Evolutionary conservation across 2,888 invertebrate genomes (phyloP).

Genomic region (Tachina lurida): DNA sequence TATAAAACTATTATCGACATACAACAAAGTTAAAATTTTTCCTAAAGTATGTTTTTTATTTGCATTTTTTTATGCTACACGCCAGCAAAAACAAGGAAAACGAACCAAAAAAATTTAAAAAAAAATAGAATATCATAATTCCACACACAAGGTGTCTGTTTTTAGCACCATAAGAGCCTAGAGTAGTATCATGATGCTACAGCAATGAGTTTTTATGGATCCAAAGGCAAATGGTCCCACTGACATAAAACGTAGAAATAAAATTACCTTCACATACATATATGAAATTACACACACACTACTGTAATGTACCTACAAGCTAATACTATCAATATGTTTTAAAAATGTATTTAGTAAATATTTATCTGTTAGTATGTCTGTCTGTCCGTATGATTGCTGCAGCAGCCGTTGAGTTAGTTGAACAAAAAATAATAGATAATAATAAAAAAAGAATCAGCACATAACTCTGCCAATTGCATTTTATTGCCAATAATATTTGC

Average conservation of each 20-base stretch:
- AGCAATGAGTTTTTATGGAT: conserved; percentile 24
- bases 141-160: conserved; percentile 66
- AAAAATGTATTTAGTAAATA: conserved; percentile 43
- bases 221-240: conserved; percentile 28
- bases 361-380: conserved; percentile 4
- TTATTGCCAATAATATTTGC: conserved; percentile 69
- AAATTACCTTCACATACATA: neutral
- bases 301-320: conserved; percentile 1
- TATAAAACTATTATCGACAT: conserved; percentile 61
- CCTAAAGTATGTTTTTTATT: conserved; percentile 6
- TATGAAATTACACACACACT: neutral
- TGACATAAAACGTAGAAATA: conserved; percentile 11
- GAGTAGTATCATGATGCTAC: conserved; percentile 55
- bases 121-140: conserved; percentile 57
- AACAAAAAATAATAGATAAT: conserved; percentile 47
- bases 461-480: conserved; percentile 72
- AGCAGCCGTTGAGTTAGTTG: conserved; percentile 40
- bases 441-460: conserved; percentile 66
- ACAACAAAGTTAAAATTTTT: conserved; percentile 25
- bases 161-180: conserved; percentile 57
- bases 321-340: conserved; percentile 56
- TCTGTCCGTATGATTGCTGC: neutral
- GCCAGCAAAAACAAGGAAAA: conserved; percentile 8
- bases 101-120: neutral
- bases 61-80: conserved; percentile 12